Percentiles rank a stretch among this genome's conserved stretches.
These are phyloP conservation scores for Temnothorax rugatulus DNA, from an alignment of 2,888 invertebrate species.

Conservation along the genomic window DNA sequence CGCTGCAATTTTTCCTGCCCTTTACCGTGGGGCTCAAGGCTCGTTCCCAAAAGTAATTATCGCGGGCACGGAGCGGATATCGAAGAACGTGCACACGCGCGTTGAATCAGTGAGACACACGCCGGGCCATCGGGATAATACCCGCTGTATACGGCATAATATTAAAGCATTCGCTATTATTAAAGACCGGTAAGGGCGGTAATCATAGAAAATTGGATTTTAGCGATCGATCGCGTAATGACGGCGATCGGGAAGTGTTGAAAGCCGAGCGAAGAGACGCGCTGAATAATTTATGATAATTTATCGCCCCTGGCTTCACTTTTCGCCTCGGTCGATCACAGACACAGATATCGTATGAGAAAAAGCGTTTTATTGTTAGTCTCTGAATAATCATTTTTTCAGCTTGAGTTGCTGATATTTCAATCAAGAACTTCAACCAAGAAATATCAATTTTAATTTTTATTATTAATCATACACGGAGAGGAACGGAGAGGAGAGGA, in stretches of 20 bases:
- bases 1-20: conserved; percentile 62
- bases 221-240: conserved; percentile 28
- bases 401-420: neutral
- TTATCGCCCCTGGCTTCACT: conserved; percentile 40
- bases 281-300: conserved; percentile 67
- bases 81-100: conserved; percentile 42
- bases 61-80: conserved; percentile 36
- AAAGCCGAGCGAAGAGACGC: conserved; percentile 11
- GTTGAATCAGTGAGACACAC: conserved; percentile 61
- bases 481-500: no score
- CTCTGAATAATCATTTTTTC: neutral
- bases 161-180: conserved; percentile 63
- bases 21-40: conserved; percentile 67
- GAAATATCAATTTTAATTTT: neutral
- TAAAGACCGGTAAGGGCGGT: conserved; percentile 29
- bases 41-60: conserved; percentile 72
- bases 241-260: conserved; percentile 16
- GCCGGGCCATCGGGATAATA: conserved; percentile 18
- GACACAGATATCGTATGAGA: neutral
- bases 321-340: neutral
- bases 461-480: neutral
- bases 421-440: neutral
- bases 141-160: conserved; percentile 58
- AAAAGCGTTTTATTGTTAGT: neutral
- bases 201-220: conserved; percentile 66